A percentile compares a stretch with the other conserved stretches of the same genome.
Evolutionary conservation across 64 coral and sea anemone genomes (phyloP).

Genomic region (Porites lutea): DNA sequence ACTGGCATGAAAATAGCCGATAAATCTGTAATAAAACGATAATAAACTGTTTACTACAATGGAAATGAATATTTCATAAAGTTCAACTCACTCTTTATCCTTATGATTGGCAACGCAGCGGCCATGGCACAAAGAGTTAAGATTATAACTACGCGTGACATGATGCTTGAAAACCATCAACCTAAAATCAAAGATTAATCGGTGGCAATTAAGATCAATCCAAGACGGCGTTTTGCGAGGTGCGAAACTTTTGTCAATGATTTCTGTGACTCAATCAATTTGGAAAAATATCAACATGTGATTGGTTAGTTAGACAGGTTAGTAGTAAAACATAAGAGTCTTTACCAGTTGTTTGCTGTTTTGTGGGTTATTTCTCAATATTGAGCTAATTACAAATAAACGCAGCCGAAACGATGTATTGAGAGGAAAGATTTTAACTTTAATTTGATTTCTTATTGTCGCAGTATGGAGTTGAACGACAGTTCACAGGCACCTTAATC

Average conservation of each 20-base stretch:
- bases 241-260: not conserved
- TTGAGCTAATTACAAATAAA: not conserved
- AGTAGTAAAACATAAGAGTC: not conserved
- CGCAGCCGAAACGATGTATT: not conserved
- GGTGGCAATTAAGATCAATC: not conserved
- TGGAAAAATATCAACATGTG: not conserved
- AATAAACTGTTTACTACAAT: not conserved
- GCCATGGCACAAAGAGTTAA: not conserved
- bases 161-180: constrained; percentile 17
- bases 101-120: not conserved
- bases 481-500: no score
- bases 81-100: constrained; percentile 13
- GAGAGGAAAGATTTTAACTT: no score
- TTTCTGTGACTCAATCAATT: not conserved
- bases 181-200: not conserved
- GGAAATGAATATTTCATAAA: not conserved
- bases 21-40: not conserved
- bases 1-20: not conserved
- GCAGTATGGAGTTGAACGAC: no score
- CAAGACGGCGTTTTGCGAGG: not conserved
- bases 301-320: constrained; percentile 48
- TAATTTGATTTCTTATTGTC: no score
- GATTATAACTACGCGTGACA: not conserved
- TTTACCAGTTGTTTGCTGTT: constrained; percentile 31
- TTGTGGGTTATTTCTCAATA: not conserved